Evolutionary conservation across 2,888 invertebrate genomes (phyloP).

Genomic region (Callinectes sapidus): DNA sequence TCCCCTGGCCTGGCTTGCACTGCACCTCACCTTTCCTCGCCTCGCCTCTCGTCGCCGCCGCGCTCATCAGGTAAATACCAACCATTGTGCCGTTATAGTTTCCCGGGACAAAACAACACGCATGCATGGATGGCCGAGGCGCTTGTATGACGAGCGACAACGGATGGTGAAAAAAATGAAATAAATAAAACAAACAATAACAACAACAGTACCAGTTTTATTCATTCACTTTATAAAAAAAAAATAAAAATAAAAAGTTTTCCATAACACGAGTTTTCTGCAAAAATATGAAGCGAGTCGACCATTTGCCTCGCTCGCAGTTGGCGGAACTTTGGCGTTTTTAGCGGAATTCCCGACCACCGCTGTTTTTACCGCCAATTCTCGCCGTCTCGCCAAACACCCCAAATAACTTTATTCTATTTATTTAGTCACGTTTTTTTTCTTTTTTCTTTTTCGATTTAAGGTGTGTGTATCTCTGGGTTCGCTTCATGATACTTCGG

Average conservation of each 20-base stretch:
- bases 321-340: conserved; percentile 36
- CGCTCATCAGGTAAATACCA: conserved; percentile 6
- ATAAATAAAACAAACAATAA: conserved; percentile 14
- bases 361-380: conserved; percentile 37
- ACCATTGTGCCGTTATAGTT: neutral
- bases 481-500: neutral
- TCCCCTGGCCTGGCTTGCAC: neutral
- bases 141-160: neutral
- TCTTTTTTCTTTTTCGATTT: neutral
- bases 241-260: conserved; percentile 30
- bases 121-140: conserved; percentile 6
- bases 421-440: neutral
- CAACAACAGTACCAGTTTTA: conserved; percentile 1
- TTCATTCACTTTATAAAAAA: conserved; percentile 32
- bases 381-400: conserved; percentile 32
- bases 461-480: neutral
- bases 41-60: neutral
- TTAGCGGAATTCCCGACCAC: conserved; percentile 32
- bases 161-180: neutral
- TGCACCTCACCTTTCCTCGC: neutral
- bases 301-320: conserved; percentile 33
- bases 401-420: conserved; percentile 13
- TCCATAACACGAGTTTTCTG: conserved; percentile 37
- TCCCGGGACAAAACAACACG: neutral
- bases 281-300: conserved; percentile 34